Percentiles rank a stretch among this genome's conserved stretches.
Conservation (phyloP, 2,113 vertebrate species). For the Pampusana beccarii region DNA sequence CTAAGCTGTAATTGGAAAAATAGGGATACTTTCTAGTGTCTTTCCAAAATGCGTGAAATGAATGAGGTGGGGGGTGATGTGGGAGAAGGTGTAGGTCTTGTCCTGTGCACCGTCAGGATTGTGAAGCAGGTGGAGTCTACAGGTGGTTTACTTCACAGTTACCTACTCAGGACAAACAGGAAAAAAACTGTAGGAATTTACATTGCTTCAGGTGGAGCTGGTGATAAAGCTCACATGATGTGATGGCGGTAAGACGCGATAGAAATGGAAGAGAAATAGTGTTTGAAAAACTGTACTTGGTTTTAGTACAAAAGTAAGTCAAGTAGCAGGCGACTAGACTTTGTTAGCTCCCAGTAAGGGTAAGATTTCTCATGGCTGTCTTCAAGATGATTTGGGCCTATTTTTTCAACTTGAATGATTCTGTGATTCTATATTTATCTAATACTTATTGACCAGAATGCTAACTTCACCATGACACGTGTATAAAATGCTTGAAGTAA, state of each 20-base stretch:
- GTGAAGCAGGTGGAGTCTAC: not conserved
- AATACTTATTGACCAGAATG: conserved; percentile 31
- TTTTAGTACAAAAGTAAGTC: not conserved
- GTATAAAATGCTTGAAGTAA: conserved; percentile 8
- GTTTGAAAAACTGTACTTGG: not conserved
- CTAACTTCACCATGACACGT: not conserved
- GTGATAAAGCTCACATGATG: not conserved
- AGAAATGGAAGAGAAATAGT: not conserved
- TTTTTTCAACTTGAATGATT: too few species aligned
- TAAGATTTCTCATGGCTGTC: not conserved
- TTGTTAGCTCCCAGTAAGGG: not conserved
- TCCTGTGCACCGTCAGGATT: not conserved
- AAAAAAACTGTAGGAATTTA: not conserved
- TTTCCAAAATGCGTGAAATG: not conserved
- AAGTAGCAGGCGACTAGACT: not conserved
- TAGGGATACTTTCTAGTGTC: not conserved
- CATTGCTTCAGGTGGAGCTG: not conserved
- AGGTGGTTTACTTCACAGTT: not conserved
- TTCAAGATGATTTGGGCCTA: not conserved
- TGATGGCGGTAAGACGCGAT: not conserved
- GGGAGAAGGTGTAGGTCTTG: not conserved
- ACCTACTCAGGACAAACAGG: not conserved
- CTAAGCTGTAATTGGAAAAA: not conserved
- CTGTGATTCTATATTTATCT: not conserved
- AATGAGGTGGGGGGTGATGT: not conserved